phyloP scores from a whole-genome alignment of 2,113 vertebrate genomes.

The Alces alces region DNA sequence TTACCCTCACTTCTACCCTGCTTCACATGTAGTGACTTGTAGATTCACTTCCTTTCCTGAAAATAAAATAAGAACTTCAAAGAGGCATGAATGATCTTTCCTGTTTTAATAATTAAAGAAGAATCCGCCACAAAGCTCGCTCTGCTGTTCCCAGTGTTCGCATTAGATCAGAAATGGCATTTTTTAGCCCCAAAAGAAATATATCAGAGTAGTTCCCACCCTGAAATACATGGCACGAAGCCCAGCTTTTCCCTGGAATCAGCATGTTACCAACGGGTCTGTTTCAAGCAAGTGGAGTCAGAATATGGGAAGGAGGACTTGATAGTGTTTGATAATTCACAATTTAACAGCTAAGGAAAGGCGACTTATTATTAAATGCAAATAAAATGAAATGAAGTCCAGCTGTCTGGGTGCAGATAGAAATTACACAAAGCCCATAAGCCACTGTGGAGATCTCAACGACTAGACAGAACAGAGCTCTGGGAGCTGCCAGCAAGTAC shows the following conservation, averaged over 20 bases:
- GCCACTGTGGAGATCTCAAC: conserved; percentile 76
- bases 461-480: conserved; percentile 59
- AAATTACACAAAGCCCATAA: conserved; percentile 78
- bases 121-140: conserved; percentile 74
- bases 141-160: conserved; percentile 72
- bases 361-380: conserved; percentile 81
- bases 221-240: conserved; percentile 57
- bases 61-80: conserved; percentile 81
- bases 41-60: conserved; percentile 72
- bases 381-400: conserved; percentile 79
- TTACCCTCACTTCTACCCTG: conserved; percentile 54
- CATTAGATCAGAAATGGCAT: conserved; percentile 80
- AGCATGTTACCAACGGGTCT: conserved; percentile 59
- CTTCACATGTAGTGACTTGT: conserved; percentile 54
- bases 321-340: conserved; percentile 80
- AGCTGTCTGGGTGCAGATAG: conserved; percentile 77
- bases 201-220: conserved; percentile 74
- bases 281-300: conserved; percentile 59
- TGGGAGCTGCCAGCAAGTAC: conserved; percentile 62
- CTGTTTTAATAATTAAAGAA: conserved; percentile 84
- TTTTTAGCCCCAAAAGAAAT: conserved; percentile 75
- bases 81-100: conserved; percentile 79
- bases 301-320: conserved; percentile 69
- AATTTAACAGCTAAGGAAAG: conserved; percentile 79
- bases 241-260: conserved; percentile 69